Evolutionary conservation across 2,888 invertebrate genomes (phyloP).

Genomic region (Eupelmus urozonus): DNA sequence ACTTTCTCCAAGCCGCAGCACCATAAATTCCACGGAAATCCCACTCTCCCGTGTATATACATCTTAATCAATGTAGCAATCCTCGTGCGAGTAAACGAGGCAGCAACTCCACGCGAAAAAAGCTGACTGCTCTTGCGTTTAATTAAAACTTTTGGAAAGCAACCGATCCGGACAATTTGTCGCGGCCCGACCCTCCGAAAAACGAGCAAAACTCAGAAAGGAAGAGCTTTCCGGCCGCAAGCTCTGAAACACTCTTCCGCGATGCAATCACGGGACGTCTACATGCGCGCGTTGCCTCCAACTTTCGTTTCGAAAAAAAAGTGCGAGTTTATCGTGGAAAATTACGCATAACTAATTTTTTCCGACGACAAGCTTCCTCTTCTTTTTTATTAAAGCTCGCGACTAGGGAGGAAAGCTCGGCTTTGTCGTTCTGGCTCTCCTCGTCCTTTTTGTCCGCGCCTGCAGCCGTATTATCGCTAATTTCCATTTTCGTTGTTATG

Average conservation of each 20-base stretch:
- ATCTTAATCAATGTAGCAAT: slow-evolving; percentile 23
- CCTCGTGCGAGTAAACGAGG: background rate
- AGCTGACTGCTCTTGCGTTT: slow-evolving; percentile 23
- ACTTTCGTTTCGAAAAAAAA: background rate
- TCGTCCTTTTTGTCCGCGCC: background rate
- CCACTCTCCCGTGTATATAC: background rate
- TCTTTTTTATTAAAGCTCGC: background rate
- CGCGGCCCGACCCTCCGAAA: background rate
- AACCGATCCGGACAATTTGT: slow-evolving; percentile 21
- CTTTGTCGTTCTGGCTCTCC: slow-evolving; percentile 11
- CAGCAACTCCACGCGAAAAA: background rate
- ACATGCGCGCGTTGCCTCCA: background rate
- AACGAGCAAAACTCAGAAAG: background rate
- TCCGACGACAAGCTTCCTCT: background rate
- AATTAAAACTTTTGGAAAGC: slow-evolving; percentile 43
- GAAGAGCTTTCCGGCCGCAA: slow-evolving; percentile 10
- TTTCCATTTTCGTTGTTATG: slow-evolving; percentile 40
- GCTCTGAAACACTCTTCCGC: background rate
- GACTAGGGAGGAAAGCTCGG: background rate
- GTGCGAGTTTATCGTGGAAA: slow-evolving; percentile 41
- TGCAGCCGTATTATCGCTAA: slow-evolving; percentile 34
- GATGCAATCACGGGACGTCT: slow-evolving; percentile 2
- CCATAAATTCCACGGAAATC: background rate
- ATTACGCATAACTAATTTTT: slow-evolving; percentile 51
- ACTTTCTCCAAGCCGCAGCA: background rate